A percentile compares a stretch with the other conserved stretches of the same genome.
Evolutionary conservation across 2,113 vertebrate species (phyloP).

Genomic region (Indicator maculatus): DNA sequence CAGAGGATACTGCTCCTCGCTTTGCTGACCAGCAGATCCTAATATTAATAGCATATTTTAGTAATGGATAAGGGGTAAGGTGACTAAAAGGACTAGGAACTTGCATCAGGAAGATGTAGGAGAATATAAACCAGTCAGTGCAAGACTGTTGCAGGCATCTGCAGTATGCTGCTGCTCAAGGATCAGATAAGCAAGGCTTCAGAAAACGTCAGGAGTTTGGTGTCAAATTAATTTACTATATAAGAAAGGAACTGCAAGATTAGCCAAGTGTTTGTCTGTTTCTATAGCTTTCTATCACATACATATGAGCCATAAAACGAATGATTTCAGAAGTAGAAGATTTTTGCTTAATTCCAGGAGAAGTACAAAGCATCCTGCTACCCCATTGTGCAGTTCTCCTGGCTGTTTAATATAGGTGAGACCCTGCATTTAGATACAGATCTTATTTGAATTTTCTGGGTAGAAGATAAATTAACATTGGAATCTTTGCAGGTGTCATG

Average conservation of each 20-base stretch:
- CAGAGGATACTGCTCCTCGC: neutral
- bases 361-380: neutral
- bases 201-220: neutral
- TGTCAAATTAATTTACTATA: neutral
- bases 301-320: neutral
- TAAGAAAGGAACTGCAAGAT: neutral
- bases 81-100: neutral
- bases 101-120: neutral
- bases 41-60: conserved; percentile 11
- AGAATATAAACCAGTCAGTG: neutral
- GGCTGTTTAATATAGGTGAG: neutral
- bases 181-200: neutral
- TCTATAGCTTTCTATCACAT: neutral
- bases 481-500: neutral
- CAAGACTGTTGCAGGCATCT: neutral
- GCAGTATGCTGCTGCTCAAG: neutral
- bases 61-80: neutral
- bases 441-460: neutral
- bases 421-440: neutral
- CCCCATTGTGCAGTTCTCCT: neutral
- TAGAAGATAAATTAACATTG: neutral
- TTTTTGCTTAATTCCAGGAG: neutral
- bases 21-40: conserved; percentile 42
- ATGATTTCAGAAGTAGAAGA: neutral
- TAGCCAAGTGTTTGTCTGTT: neutral